Evolutionary conservation across 1,140 invertebrate genomes (phyloP), one percentile per base, ranked within the genome.

Genomic region (Pseudomyrmex gracilis): DNA sequence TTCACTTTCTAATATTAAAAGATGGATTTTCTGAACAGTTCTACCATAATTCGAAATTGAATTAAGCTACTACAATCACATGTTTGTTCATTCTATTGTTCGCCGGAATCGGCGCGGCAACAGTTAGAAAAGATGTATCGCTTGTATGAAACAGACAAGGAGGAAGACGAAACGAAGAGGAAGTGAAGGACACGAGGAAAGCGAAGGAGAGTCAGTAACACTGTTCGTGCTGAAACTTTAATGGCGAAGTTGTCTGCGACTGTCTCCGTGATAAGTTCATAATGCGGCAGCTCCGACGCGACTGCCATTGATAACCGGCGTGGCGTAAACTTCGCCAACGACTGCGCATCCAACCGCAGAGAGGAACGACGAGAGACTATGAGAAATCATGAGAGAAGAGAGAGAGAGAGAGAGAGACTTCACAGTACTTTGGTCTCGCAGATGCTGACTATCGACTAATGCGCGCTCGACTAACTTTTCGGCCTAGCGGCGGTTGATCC

Each of bases 201-300:
- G 20, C 20, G 13, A 7, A 22, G 57, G 22, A 43, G 61, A 71
- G 64, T 71, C 24, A 63, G 70, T 57, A 63, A 71, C 67, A 78
- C 53, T 61, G 45, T 63, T 83, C 63, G 80, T 51, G 49, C 10
- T 58, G 34, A 68, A 86, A 87, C 63, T 84, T 87, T 80, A 84
- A 83, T 83, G 78, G 78, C 68, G 57, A 85, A 85, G 84, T 83
- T 87, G 71, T 86, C 45, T 63, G 84, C 71, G 63, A 85, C 71
- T 87, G 78, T 85, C 71, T 85, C 60, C 47, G 78, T 63, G 86
- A 87, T 85, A 83, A 77, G 78, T 85, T 87, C 76, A 84, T 87
- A 85, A 87, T 82, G 68, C 76, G 64, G 70, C 83, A 55, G 66
- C 58, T 49, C 49, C 85, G 73, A 53, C 73, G 85, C 67, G 71